Evolutionary conservation across 2,888 invertebrate genomes (phyloP).

Genomic region (Sinopyrophorus schimmeli): DNA sequence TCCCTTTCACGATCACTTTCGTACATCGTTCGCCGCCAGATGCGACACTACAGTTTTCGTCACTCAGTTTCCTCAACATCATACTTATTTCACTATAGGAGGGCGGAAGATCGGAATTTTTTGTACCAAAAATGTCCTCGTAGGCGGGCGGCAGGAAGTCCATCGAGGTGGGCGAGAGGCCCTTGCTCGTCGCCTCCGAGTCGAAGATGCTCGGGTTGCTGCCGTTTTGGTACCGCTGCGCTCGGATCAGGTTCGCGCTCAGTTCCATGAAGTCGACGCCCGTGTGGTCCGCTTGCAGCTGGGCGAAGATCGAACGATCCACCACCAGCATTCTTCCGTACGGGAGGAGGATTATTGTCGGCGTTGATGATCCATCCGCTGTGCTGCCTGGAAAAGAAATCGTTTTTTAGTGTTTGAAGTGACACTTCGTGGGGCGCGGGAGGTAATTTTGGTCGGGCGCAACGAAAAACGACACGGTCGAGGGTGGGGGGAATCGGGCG

Average conservation of each 20-base stretch:
- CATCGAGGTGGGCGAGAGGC: constrained; percentile 55
- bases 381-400: constrained; percentile 38
- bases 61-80: constrained; percentile 37
- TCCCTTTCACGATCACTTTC: not conserved
- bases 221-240: constrained; percentile 50
- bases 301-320: constrained; percentile 59
- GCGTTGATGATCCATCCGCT: constrained; percentile 52
- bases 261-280: constrained; percentile 60
- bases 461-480: no score
- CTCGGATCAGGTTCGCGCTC: constrained; percentile 57
- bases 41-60: constrained; percentile 5
- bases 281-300: constrained; percentile 54
- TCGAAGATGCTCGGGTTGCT: constrained; percentile 57
- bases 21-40: constrained; percentile 6
- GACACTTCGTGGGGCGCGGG: no score
- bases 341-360: constrained; percentile 61
- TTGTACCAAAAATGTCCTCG: constrained; percentile 58
- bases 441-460: no score
- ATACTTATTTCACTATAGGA: constrained; percentile 53
- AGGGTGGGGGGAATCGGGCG: no score
- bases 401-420: no score
- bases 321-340: constrained; percentile 62
- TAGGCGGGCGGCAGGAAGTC: constrained; percentile 60
- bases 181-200: constrained; percentile 60
- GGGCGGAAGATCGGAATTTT: constrained; percentile 48